Evolutionary conservation across 1,140 invertebrate species (phyloP).

Genomic region (Akabosia matsudoensis): DNA sequence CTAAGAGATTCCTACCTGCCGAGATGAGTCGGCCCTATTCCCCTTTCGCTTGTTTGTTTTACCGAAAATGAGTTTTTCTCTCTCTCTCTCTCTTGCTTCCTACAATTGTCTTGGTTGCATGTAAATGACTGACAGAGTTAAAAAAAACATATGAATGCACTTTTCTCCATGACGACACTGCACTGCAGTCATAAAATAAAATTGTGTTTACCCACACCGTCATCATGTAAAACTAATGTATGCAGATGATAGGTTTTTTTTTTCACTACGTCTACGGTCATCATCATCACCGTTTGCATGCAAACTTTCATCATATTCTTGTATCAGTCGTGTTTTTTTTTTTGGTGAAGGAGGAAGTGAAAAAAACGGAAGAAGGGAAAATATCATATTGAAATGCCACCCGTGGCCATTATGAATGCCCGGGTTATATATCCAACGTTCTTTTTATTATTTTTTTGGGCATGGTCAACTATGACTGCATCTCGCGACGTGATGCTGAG

Average conservation of each 20-base stretch:
- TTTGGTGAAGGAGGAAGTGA: conserved; percentile 5
- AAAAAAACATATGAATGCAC: neutral
- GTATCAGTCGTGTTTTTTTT: neutral
- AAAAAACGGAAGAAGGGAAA: conserved; percentile 17
- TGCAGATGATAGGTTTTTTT: conserved; percentile 6
- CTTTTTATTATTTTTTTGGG: too few relatives aligned
- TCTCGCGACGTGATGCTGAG: too few relatives aligned
- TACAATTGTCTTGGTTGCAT: neutral
- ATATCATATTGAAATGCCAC: conserved; percentile 39
- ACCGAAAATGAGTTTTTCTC: neutral
- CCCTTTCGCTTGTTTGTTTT: neutral
- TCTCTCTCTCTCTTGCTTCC: neutral
- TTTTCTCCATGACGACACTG: conserved; percentile 2
- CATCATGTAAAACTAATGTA: too few relatives aligned
- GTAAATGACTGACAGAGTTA: conserved; percentile 19
- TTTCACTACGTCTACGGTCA: neutral
- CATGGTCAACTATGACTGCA: too few relatives aligned
- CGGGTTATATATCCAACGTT: neutral
- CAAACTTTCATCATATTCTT: neutral
- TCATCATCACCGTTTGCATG: neutral
- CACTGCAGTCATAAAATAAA: too few relatives aligned
- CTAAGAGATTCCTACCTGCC: too few relatives aligned
- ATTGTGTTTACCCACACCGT: too few relatives aligned
- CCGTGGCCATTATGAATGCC: conserved; percentile 22
- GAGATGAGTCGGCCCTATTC: too few relatives aligned